Conservation (phyloP, 2,797 vertebrate species). For the Labroides dimidiatus region DNA sequence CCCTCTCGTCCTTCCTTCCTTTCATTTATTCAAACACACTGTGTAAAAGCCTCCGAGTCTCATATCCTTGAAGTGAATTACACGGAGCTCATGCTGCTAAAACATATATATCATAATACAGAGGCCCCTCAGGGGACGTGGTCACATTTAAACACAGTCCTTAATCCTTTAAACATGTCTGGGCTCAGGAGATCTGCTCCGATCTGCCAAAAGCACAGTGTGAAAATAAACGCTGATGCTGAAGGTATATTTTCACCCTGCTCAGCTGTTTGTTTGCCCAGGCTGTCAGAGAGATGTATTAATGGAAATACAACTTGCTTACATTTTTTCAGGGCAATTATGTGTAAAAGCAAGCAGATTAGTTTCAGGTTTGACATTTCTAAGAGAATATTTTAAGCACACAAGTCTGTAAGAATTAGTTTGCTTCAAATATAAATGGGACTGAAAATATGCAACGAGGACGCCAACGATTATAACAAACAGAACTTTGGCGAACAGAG, state of each 20-base stretch:
- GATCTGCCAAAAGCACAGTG: constrained; percentile 39
- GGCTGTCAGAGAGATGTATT: constrained; percentile 14
- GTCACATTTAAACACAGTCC: constrained; percentile 38
- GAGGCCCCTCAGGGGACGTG: constrained; percentile 38
- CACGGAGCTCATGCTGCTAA: constrained; percentile 38
- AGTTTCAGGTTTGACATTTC: constrained; percentile 1
- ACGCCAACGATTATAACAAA: not conserved
- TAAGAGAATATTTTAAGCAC: constrained; percentile 8
- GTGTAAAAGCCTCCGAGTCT: constrained; percentile 34
- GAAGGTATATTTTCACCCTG: constrained; percentile 45
- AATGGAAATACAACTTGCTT: constrained; percentile 33
- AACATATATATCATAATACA: constrained; percentile 49
- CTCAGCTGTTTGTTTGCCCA: constrained; percentile 43
- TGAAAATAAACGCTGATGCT: constrained; percentile 57
- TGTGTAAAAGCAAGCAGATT: constrained; percentile 26
- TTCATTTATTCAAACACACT: constrained; percentile 36
- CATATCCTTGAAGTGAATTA: constrained; percentile 47
- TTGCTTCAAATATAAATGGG: not conserved
- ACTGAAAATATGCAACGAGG: not conserved
- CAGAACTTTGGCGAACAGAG: not conserved
- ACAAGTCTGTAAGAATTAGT: not conserved
- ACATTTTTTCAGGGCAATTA: constrained; percentile 44
- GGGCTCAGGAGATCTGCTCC: constrained; percentile 25
- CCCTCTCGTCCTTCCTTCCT: constrained; percentile 13
- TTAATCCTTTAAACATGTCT: constrained; percentile 61